A percentile compares a stretch with the other conserved stretches of the same genome.
phyloP scores from a whole-genome alignment of 2,797 vertebrate species.

The Centroberyx gerrardi region DNA sequence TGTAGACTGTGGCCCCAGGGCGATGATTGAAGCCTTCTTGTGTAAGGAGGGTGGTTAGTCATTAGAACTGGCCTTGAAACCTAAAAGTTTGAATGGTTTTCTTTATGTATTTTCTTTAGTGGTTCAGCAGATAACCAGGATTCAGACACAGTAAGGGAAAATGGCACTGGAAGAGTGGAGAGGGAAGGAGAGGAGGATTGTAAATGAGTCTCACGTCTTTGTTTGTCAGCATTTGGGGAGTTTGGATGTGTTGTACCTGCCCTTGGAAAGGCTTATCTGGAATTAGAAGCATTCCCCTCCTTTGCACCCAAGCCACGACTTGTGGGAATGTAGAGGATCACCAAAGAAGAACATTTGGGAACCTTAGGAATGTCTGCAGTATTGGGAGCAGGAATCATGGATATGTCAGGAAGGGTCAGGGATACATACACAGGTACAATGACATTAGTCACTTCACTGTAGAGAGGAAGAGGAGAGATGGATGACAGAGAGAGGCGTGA shows the following conservation, averaged over 20 bases:
- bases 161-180: neutral
- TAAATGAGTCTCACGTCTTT: conserved; percentile 50
- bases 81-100: too few relatives aligned
- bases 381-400: neutral
- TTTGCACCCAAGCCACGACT: conserved; percentile 39
- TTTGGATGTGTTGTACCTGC: conserved; percentile 41
- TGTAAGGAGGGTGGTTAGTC: conserved; percentile 22
- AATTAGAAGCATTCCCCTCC: conserved; percentile 46
- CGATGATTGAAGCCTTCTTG: neutral
- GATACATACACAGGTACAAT: too few relatives aligned
- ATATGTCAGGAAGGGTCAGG: conserved; percentile 26
- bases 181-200: conserved; percentile 23
- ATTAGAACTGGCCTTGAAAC: conserved; percentile 40
- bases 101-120: neutral
- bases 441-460: too few relatives aligned
- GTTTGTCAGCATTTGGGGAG: conserved; percentile 54
- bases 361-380: neutral
- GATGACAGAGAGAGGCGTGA: too few relatives aligned
- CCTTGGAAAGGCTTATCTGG: conserved; percentile 60
- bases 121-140: neutral
- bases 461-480: too few relatives aligned
- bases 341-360: conserved; percentile 9
- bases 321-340: conserved; percentile 36
- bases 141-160: neutral
- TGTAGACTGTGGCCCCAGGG: too few relatives aligned